Base-by-base conservation (phyloP, 1,140 invertebrate species). In the Harlomillsia oculata region DNA sequence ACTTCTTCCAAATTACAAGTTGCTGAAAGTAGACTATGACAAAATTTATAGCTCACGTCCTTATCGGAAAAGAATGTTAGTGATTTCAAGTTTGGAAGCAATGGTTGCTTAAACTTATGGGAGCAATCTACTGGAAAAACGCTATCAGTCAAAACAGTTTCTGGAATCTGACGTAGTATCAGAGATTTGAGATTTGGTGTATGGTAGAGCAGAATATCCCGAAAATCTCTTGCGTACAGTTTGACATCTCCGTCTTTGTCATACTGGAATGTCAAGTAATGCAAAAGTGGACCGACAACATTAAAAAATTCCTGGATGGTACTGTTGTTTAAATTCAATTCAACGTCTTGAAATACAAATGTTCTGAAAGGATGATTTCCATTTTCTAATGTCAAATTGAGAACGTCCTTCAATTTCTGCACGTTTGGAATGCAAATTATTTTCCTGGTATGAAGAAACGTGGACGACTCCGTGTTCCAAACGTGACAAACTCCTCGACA, bases 161-260 rank as follows among this genome's bases (percentile, higher is more conserved):
- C n/a, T n/a, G 57, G 57, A 4, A 59, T 29, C 14, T 53, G 44
- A 34, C 43, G 26, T 4, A 59, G 14, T 11, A 11, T 41, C 18
- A 59, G 29, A 20, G 50, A 53, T 30, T 53, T 49, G 3, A 59
- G 37, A 41, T 59, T 53, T 8, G 57, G 57, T 21, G 50, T 36
- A 32, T 59, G 48, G 29, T 53, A 53, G 5, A 53, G 25, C 9
- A 54, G 30, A 28, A 59, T 46, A 32, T 59, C 57, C 0, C 57
- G 43, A 30, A 59, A 54, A 8, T 51, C 44, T 48, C 51, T 29
- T 30, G 34, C 40, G 16, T 53, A 48, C 4, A 46, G 32, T 5
- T 34, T 6, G 1, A 46, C 32, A 25, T 48, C 26, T 14, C 18
- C 34, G 20, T 59, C 57, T 11, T 45, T 34, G n/a, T 59, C 51